Percentiles rank a stretch among this genome's conserved stretches.
Evolutionary conservation across 2,113 vertebrate species (phyloP).

Genomic region (Lepus timidus): DNA sequence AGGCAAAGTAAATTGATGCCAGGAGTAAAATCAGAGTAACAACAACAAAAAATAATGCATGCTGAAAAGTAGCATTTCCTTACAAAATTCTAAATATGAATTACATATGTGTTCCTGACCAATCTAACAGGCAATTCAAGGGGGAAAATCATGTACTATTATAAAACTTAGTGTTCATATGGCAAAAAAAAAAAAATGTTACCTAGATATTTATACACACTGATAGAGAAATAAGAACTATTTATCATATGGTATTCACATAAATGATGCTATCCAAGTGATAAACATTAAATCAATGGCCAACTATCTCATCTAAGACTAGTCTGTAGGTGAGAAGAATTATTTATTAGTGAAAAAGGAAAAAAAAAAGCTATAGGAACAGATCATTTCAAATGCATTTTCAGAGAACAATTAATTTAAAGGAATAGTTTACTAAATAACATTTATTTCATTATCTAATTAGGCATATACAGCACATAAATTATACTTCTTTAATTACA

Average conservation of each 20-base stretch:
- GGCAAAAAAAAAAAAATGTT: slow-evolving; percentile 20
- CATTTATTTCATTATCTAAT: slow-evolving; percentile 20
- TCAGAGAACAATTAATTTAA: slow-evolving; percentile 10
- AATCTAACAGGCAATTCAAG: background rate
- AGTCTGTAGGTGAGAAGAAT: background rate
- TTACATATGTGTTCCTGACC: background rate
- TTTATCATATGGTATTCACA: background rate
- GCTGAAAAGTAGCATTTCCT: slow-evolving; percentile 43
- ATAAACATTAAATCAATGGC: background rate
- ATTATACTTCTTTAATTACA: slow-evolving; percentile 30
- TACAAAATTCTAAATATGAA: background rate
- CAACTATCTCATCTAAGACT: background rate
- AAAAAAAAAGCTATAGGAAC: background rate
- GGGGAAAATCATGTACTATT: background rate
- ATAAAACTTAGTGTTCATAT: background rate
- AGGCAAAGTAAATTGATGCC: background rate
- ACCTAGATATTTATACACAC: slow-evolving; percentile 15
- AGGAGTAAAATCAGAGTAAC: background rate
- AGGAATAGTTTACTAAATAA: background rate
- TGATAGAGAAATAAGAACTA: background rate
- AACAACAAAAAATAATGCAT: background rate
- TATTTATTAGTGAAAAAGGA: slow-evolving; percentile 9
- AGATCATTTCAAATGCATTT: background rate
- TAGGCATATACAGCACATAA: background rate
- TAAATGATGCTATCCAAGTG: background rate